Percentiles rank a stretch among this genome's conserved stretches.
These are phyloP conservation scores for Clivina fossor DNA, from an alignment of 2,888 invertebrate genomes.

Conservation along the genomic window DNA sequence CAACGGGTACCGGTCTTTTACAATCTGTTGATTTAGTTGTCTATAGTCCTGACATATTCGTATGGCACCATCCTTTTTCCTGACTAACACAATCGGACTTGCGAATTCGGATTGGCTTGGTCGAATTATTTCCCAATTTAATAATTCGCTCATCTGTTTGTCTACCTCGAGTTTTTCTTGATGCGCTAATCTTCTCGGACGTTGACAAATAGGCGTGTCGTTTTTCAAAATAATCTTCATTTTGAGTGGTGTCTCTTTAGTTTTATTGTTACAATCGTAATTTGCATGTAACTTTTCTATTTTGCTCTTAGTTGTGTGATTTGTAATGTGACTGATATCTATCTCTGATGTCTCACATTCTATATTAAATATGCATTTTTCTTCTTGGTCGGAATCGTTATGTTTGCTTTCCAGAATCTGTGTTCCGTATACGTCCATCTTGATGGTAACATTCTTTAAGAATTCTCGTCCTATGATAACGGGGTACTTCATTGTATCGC, in stretches of 20 bases:
- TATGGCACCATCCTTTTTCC: slow-evolving; percentile 38
- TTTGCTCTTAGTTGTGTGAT: slow-evolving; percentile 13
- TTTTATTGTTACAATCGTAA: slow-evolving; percentile 30
- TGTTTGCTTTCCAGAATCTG: too few relatives aligned
- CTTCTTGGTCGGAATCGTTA: too few relatives aligned
- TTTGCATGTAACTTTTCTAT: slow-evolving; percentile 21
- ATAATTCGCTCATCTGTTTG: slow-evolving; percentile 35
- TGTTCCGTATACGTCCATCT: too few relatives aligned
- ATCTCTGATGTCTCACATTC: background rate
- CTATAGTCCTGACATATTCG: slow-evolving; percentile 42
- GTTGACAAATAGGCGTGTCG: slow-evolving; percentile 38
- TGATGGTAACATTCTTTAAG: slow-evolving; percentile 2
- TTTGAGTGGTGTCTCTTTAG: slow-evolving; percentile 29
- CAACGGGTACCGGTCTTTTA: slow-evolving; percentile 40
- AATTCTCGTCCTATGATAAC: slow-evolving; percentile 22
- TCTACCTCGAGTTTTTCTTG: slow-evolving; percentile 36
- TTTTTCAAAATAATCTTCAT: slow-evolving; percentile 39
- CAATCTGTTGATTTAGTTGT: slow-evolving; percentile 37
- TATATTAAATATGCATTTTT: background rate
- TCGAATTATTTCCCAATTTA: slow-evolving; percentile 35
- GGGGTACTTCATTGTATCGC: background rate
- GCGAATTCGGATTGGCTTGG: slow-evolving; percentile 39
- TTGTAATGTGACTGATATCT: slow-evolving; percentile 22
- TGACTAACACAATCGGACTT: slow-evolving; percentile 40
- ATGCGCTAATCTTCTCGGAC: slow-evolving; percentile 37